Evolutionary conservation across 53 echinoderm and acorn worm genomes (phyloP), one percentile per base, ranked within the genome.

Genomic region (Astropecten irregularis): DNA sequence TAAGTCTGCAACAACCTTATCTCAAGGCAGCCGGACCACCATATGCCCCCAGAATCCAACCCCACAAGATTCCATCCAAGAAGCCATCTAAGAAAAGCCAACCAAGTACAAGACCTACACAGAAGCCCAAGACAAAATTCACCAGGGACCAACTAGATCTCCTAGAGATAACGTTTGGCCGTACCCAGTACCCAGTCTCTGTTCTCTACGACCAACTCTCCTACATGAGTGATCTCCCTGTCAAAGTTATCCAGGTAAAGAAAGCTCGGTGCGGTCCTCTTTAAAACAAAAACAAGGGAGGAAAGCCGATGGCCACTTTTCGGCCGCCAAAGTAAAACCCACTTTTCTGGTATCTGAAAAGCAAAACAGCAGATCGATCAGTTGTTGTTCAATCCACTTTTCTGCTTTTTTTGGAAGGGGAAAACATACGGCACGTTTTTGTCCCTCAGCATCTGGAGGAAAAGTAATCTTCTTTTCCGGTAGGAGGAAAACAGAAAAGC

Each of bases 111-210:
- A n/a, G n/a, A n/a, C n/a, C n/a, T n/a, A n/a, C n/a, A n/a, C n/a
- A n/a, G n/a, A 37, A 27, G 40, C 38, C 21, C 38, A 57, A 57
- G 76, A 76, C 56, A 0, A 46, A 14, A 8, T 89, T 89, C 68
- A 58, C 67, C 52, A 19, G 29, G 14, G 46, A 68, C 25, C 83
- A 89, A 27, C 55, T 38, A 19, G 84, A 84, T 13, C 68, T 89
- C 19, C 58, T 89, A 22, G 89, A 89, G 76, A 84, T 84, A 42
- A 84, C 89, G 30, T 89, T 89, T 64, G 72, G 53, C 46, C 66
- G 34, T 50, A 27, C 37, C n/a, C 83, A 76, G 11, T 76, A 89
- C 38, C 89, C 89, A 9, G 68, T 83, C 39, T 66, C 76, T 48
- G 83, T 84, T 11, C 83, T 81, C 20, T 73, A 76, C 57, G 76